phyloP scores from a whole-genome alignment of 1,140 invertebrate species.

The Orchesella cincta region DNA sequence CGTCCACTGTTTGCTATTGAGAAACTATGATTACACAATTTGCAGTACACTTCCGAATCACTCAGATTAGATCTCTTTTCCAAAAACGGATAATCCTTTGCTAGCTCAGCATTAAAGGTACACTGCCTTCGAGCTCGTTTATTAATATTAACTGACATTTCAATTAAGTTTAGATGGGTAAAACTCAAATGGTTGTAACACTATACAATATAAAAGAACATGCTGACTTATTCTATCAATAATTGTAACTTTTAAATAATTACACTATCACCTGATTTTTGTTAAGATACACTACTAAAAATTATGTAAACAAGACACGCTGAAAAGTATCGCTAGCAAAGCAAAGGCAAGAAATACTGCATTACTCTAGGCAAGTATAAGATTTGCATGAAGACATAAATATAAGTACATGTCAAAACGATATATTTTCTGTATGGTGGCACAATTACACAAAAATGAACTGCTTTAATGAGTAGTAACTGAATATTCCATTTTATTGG shows the following conservation, averaged over 20 bases:
- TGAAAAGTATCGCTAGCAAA: too few species aligned
- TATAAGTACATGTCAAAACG: not conserved
- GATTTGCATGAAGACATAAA: not conserved
- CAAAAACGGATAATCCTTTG: constrained; percentile 32
- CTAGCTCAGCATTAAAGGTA: constrained; percentile 31
- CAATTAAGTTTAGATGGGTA: not conserved
- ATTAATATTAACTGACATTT: not conserved
- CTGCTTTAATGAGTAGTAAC: not conserved
- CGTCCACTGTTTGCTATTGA: constrained; percentile 34
- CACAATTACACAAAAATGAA: not conserved
- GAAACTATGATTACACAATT: constrained; percentile 26
- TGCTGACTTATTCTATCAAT: not conserved
- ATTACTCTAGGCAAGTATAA: not conserved
- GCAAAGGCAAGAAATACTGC: too few species aligned
- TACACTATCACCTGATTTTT: too few species aligned
- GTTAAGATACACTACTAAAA: too few species aligned
- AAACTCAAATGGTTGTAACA: not conserved
- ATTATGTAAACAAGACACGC: too few species aligned
- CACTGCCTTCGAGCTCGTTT: constrained; percentile 13
- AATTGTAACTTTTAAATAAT: not conserved
- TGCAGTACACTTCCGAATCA: constrained; percentile 32
- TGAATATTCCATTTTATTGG: not conserved
- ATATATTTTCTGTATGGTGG: not conserved
- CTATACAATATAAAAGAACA: too few species aligned
- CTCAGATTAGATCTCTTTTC: not conserved